Evolutionary conservation across 2,888 invertebrate species (phyloP).

Genomic region (Agonopterix heracliana): DNA sequence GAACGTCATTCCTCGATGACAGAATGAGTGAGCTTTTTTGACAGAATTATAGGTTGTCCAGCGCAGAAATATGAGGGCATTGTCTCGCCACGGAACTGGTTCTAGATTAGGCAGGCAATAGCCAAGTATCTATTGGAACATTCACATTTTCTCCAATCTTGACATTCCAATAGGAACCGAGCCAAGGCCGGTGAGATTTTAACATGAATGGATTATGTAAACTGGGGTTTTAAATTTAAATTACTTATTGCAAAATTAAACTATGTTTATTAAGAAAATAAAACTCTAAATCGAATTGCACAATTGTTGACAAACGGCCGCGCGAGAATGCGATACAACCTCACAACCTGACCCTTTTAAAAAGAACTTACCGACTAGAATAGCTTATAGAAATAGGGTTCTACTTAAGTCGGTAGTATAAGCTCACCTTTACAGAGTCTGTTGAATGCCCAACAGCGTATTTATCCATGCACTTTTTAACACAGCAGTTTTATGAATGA

Average conservation of each 20-base stretch:
- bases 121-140: conserved; percentile 9
- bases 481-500: conserved; percentile 33
- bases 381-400: conserved; percentile 37
- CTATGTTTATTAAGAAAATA: conserved; percentile 14
- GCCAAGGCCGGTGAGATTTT: conserved; percentile 27
- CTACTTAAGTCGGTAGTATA: conserved; percentile 37
- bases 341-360: conserved; percentile 45
- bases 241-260: conserved; percentile 8
- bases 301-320: conserved; percentile 56
- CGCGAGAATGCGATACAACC: conserved; percentile 50
- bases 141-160: conserved; percentile 23
- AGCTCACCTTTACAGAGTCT: conserved; percentile 54
- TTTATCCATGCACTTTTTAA: conserved; percentile 42
- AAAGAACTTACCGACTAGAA: conserved; percentile 38
- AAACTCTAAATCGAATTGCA: conserved; percentile 32
- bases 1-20: neutral
- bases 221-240: conserved; percentile 14
- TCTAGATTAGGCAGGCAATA: neutral
- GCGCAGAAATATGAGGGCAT: conserved; percentile 4
- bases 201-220: conserved; percentile 9
- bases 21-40: neutral
- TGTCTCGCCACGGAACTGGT: conserved; percentile 6
- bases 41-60: conserved; percentile 5
- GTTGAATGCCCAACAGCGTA: conserved; percentile 23
- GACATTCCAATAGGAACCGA: conserved; percentile 10